These are phyloP conservation scores for Nomada fabriciana DNA, from an alignment of 2,888 invertebrate species.

Conservation along the genomic window DNA sequence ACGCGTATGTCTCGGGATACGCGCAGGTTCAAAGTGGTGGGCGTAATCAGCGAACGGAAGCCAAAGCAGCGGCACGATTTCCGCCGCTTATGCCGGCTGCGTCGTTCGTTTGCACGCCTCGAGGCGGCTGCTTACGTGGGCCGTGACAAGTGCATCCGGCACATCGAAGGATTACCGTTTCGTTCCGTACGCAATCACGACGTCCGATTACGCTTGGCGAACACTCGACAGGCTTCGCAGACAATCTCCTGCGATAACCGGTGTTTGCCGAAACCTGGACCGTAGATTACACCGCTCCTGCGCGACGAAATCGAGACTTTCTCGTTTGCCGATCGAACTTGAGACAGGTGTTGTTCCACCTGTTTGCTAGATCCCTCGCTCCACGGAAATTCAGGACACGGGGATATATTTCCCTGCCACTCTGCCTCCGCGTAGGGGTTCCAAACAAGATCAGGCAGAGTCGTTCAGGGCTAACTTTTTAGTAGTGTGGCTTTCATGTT, in stretches of 20 bases:
- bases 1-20: slow-evolving; percentile 2
- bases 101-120: slow-evolving; percentile 47
- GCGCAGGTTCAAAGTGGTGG: slow-evolving; percentile 43
- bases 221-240: background rate
- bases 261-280: background rate
- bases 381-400: slow-evolving; percentile 14
- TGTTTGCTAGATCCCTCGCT: background rate
- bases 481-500: slow-evolving; percentile 36
- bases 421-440: background rate
- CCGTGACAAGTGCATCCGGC: slow-evolving; percentile 67
- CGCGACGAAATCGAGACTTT: background rate
- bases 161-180: slow-evolving; percentile 60
- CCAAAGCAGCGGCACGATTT: slow-evolving; percentile 63
- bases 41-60: slow-evolving; percentile 63
- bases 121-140: slow-evolving; percentile 61
- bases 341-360: background rate
- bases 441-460: slow-evolving; percentile 45
- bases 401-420: slow-evolving; percentile 13
- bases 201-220: slow-evolving; percentile 41
- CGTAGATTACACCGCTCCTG: background rate
- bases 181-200: slow-evolving; percentile 49
- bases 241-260: background rate
- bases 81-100: slow-evolving; percentile 56
- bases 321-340: background rate
- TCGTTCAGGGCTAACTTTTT: slow-evolving; percentile 38